phyloP scores from a whole-genome alignment of 2,797 vertebrate species.

The Pseudochirops cupreus region DNA sequence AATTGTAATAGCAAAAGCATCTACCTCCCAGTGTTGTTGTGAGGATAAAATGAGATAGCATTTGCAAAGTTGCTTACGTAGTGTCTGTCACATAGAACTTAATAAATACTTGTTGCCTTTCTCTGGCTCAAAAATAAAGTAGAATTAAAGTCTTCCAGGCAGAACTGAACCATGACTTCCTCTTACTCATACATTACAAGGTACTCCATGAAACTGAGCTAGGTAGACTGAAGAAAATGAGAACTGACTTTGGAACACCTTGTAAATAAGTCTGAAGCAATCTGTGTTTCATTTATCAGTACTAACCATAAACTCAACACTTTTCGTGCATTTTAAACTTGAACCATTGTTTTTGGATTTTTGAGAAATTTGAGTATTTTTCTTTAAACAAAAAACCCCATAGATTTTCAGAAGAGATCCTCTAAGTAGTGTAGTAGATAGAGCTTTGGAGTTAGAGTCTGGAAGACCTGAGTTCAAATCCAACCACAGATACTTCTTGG shows the following conservation, averaged over 20 bases:
- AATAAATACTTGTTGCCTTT: constrained; percentile 10
- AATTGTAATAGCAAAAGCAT: not conserved
- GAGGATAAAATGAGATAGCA: not conserved
- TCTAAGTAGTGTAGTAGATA: too few relatives aligned
- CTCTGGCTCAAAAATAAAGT: constrained; percentile 14
- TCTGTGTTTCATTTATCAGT: constrained; percentile 20
- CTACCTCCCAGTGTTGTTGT: not conserved
- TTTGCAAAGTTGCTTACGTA: not conserved
- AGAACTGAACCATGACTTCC: constrained; percentile 5
- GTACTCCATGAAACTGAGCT: not conserved
- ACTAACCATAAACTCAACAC: not conserved
- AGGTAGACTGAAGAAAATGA: not conserved
- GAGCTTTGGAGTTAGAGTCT: not conserved
- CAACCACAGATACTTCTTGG: not conserved
- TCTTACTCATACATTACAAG: not conserved
- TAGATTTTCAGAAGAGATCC: not conserved
- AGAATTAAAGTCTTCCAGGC: not conserved
- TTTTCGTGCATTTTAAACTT: constrained; percentile 13
- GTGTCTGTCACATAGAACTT: not conserved
- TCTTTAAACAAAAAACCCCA: not conserved
- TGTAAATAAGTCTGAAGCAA: constrained; percentile 27
- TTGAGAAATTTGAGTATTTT: not conserved
- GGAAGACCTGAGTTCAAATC: not conserved
- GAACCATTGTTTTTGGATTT: not conserved
- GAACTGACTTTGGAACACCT: not conserved